These are phyloP conservation scores for Remorina albescens DNA, from an alignment of 2,797 vertebrate species.

Conservation along the genomic window DNA sequence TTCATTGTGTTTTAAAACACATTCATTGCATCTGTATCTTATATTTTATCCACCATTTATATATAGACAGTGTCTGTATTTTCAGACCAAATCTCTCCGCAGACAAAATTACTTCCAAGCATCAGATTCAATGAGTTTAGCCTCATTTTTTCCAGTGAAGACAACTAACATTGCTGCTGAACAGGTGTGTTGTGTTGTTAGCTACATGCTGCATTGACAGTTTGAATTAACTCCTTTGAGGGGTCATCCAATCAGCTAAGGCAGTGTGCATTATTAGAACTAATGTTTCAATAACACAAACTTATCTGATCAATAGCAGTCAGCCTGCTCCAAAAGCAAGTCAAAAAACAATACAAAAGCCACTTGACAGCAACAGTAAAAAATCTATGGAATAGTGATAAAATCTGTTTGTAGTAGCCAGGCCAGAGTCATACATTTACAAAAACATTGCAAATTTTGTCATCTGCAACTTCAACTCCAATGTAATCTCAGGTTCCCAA, in stretches of 20 bases:
- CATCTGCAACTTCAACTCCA: constrained; percentile 39
- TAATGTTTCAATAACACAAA: constrained; percentile 81
- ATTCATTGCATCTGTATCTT: constrained; percentile 26
- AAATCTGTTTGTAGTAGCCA: constrained; percentile 43
- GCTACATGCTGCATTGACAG: constrained; percentile 71
- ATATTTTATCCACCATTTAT: constrained; percentile 28
- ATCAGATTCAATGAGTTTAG: constrained; percentile 34
- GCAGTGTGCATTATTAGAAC: constrained; percentile 85
- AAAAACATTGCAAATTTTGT: constrained; percentile 62
- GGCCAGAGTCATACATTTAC: constrained; percentile 50
- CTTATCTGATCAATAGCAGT: constrained; percentile 75
- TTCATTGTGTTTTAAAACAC: constrained; percentile 33
- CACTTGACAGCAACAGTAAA: constrained; percentile 63
- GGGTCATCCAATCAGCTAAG: constrained; percentile 85
- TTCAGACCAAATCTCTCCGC: constrained; percentile 21
- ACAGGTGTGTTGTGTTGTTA: constrained; percentile 44
- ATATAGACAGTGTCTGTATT: constrained; percentile 40
- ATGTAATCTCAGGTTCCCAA: constrained; percentile 35
- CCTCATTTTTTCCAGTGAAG: constrained; percentile 31
- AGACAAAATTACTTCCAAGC: constrained; percentile 33
- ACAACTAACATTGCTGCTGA: constrained; percentile 41
- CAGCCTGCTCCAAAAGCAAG: constrained; percentile 71
- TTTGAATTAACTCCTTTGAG: constrained; percentile 58
- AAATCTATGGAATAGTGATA: constrained; percentile 60
- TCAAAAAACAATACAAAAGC: constrained; percentile 70